Conservation (phyloP, 2,797 vertebrate genomes). For the Hirundo rustica region DNA sequence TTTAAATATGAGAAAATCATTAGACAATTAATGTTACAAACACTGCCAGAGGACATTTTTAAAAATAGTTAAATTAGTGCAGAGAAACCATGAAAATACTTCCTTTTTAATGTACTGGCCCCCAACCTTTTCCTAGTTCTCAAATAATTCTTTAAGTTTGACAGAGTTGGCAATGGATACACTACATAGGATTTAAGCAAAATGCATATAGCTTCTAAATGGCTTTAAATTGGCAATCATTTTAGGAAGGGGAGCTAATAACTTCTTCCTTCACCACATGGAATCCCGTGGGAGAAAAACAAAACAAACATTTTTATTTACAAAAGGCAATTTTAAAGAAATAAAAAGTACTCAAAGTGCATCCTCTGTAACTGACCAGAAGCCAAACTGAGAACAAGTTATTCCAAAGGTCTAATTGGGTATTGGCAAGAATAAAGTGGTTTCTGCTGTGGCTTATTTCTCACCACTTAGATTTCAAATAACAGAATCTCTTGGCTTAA, state of each 20-base stretch:
- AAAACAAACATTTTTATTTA: background rate
- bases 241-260: background rate
- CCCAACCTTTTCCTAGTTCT: background rate
- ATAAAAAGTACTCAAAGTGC: background rate
- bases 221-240: background rate
- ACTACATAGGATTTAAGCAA: background rate
- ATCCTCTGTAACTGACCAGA: background rate
- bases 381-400: background rate
- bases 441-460: constrained; percentile 18
- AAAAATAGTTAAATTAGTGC: background rate
- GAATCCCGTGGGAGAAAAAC: background rate
- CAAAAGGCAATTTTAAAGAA: background rate
- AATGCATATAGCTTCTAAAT: background rate
- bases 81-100: background rate
- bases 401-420: background rate
- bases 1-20: constrained; percentile 41
- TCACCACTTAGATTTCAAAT: background rate
- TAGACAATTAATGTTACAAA: constrained; percentile 21
- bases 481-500: background rate
- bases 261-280: background rate
- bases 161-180: background rate
- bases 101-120: background rate
- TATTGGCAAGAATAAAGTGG: background rate
- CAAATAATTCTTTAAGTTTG: background rate
- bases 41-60: background rate